These are phyloP conservation scores for Trichomalopsis sarcophagae DNA, from an alignment of 1,140 invertebrate genomes.

Conservation along the genomic window DNA sequence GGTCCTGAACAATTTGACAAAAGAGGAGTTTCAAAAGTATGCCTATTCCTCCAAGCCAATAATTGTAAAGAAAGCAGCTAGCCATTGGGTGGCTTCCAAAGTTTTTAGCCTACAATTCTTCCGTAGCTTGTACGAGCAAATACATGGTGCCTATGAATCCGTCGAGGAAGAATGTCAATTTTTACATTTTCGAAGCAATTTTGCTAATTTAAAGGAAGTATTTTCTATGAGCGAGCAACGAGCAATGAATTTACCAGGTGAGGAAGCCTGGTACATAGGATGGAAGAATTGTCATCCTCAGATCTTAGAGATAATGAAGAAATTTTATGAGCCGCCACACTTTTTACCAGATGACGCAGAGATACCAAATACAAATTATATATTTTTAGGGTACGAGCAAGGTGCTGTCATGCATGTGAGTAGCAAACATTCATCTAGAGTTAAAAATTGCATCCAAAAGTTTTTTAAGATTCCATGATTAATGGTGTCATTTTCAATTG, in stretches of 20 bases:
- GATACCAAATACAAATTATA: slow-evolving; percentile 91
- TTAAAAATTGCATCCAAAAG: neutral
- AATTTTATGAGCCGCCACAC: slow-evolving; percentile 88
- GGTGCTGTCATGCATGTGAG: slow-evolving; percentile 95
- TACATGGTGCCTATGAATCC: slow-evolving; percentile 80
- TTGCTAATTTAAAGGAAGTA: slow-evolving; percentile 85
- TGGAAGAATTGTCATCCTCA: slow-evolving; percentile 93
- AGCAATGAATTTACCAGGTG: slow-evolving; percentile 77
- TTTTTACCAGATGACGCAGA: slow-evolving; percentile 93
- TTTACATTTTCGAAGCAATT: slow-evolving; percentile 91
- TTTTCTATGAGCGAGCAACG: slow-evolving; percentile 84
- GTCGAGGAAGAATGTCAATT: slow-evolving; percentile 90
- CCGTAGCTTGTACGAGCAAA: slow-evolving; percentile 82
- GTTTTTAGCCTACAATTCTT: slow-evolving; percentile 86
- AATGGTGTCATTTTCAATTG: slow-evolving; percentile 53
- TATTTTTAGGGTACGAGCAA: slow-evolving; percentile 94
- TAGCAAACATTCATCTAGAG: slow-evolving; percentile 53
- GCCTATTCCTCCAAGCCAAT: slow-evolving; percentile 89
- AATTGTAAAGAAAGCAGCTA: slow-evolving; percentile 85
- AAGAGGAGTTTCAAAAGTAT: slow-evolving; percentile 80
- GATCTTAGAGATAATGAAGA: slow-evolving; percentile 83
- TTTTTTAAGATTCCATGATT: neutral
- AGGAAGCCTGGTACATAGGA: slow-evolving; percentile 91
- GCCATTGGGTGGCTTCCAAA: slow-evolving; percentile 85
- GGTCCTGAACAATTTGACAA: slow-evolving; percentile 81